Evolutionary conservation across 2,113 vertebrate species (phyloP), one percentile per base, ranked within the genome.

Genomic region (Leptosomus discolor): DNA sequence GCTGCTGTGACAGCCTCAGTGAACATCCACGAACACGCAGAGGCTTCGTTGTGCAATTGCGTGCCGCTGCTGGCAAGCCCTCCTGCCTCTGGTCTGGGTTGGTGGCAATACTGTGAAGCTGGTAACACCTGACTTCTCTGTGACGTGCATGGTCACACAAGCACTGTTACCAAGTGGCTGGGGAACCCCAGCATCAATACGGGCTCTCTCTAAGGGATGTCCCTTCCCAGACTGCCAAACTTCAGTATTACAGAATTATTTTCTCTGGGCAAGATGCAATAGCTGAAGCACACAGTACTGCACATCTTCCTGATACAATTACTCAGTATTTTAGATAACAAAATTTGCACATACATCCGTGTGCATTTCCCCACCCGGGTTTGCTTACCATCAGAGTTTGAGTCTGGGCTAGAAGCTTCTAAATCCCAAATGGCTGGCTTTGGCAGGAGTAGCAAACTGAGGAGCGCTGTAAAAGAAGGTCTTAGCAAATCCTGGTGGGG

Each of bases 91-190:
- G 64, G 6, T 50, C n/a, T 0, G 0, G 37, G 46, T 14, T 27
- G 50, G 12, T 30, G 60, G 60, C 24, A 15, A 1, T 1, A 0
- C 63, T 22, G 32, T 3, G 53, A 18, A 22, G 60, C 32, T 5
- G 15, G 22, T 3, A 6, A 32, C 0, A 2, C 26, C 17, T 36
- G 51, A 13, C 34, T 70, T 58, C 50, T 56, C 37, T 34, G 70
- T 23, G 61, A 24, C 3, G 1, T 50, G 37, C 26, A 1, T 34
- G 81, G 51, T 57, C 36, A 36, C 81, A 67, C 73, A 57, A 16
- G 41, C 5, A 1, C 22, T 3, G 8, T 45, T 29, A 48, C 29
- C 60, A 12, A 39, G 74, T 2, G 50, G 22, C 70, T 82, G 48
- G 53, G 61, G n/a, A 70, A 46, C 11, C 74, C 56, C 79, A 54